A percentile compares a stretch with the other conserved stretches of the same genome.
Conservation (phyloP, 2,797 vertebrate genomes). For the Limosa lapponica region DNA sequence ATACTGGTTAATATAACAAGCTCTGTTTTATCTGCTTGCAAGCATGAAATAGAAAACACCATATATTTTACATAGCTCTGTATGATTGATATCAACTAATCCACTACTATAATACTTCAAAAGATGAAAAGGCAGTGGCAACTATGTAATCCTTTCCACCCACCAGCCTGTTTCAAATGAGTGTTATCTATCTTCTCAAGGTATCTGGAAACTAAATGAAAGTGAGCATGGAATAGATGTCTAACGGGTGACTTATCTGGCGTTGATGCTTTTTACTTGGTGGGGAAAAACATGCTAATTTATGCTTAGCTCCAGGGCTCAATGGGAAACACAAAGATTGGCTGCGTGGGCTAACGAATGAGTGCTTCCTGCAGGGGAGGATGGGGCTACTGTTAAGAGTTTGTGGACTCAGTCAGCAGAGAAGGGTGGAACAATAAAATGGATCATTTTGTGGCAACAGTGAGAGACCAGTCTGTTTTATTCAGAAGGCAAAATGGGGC, state of each 20-base stretch:
- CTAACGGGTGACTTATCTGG: not conserved
- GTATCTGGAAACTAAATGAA: not conserved
- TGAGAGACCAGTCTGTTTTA: not conserved
- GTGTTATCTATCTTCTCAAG: not conserved
- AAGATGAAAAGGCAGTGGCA: conserved; percentile 19
- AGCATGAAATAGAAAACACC: not conserved
- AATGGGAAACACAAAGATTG: not conserved
- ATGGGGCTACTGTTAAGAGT: not conserved
- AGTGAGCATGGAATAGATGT: not conserved
- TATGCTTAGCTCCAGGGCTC: not conserved
- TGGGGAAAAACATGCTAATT: not conserved
- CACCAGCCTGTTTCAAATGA: not conserved
- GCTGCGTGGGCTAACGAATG: not conserved
- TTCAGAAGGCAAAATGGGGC: not conserved
- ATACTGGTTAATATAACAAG: not conserved
- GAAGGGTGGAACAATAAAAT: not conserved
- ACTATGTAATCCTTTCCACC: not conserved
- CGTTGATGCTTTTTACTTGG: not conserved
- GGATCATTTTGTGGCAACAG: not conserved
- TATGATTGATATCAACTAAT: not conserved
- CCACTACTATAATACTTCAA: not conserved
- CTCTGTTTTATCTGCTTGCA: not conserved
- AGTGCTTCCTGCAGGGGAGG: not conserved
- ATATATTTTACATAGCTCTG: not conserved
- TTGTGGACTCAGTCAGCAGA: not conserved